Percentiles rank a stretch among this genome's conserved stretches.
These are phyloP conservation scores for Harpalus rubripes DNA, from an alignment of 2,888 invertebrate genomes.

Conservation along the genomic window DNA sequence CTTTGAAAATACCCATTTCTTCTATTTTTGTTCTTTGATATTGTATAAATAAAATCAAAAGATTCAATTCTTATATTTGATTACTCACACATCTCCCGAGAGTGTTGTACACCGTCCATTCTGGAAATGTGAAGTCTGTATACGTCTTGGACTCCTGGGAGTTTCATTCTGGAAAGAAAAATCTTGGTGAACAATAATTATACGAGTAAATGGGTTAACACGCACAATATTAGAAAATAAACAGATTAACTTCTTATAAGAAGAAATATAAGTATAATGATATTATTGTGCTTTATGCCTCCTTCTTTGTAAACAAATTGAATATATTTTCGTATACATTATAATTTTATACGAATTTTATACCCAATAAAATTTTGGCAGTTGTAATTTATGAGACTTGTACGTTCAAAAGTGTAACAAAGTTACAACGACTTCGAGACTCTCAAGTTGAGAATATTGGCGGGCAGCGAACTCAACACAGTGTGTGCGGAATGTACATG, in stretches of 20 bases:
- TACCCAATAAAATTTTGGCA: background rate
- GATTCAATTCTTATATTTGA: slow-evolving; percentile 13
- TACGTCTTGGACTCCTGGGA: background rate
- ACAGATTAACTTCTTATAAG: background rate
- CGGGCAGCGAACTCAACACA: slow-evolving; percentile 33
- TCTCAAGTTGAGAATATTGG: background rate
- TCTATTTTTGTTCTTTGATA: background rate
- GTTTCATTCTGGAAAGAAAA: slow-evolving; percentile 18
- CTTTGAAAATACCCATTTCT: too few relatives aligned
- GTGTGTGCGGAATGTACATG: background rate
- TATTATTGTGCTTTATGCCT: background rate
- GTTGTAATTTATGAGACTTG: background rate
- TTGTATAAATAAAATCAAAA: background rate
- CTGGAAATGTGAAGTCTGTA: slow-evolving; percentile 9
- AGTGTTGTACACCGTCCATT: background rate
- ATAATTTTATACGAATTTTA: background rate
- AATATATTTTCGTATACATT: background rate
- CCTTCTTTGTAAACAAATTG: background rate
- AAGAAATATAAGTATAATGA: background rate
- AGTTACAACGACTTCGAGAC: slow-evolving; percentile 5
- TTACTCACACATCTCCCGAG: background rate
- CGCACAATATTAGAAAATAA: background rate
- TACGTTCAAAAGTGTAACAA: background rate
- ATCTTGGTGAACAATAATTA: slow-evolving; percentile 41
- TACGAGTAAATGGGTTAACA: background rate